Evolutionary conservation across 2,888 invertebrate genomes (phyloP).

Genomic region (Xestia rhomboidea): DNA sequence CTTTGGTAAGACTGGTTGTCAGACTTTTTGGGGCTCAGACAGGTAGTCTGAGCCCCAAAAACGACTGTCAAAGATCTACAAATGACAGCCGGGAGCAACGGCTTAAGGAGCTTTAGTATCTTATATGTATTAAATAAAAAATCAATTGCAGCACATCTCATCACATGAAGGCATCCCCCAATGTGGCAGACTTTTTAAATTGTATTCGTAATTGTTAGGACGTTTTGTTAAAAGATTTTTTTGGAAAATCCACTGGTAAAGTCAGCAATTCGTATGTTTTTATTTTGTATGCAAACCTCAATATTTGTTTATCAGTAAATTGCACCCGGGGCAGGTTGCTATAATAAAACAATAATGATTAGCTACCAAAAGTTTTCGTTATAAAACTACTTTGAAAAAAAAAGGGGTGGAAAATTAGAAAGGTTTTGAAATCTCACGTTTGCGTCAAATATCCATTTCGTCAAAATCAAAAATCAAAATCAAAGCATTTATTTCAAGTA

Average conservation of each 20-base stretch:
- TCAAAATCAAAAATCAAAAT: too few species aligned
- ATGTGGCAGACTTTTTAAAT: not conserved
- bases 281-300: not conserved
- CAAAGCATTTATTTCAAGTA: too few species aligned
- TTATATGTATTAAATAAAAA: too few species aligned
- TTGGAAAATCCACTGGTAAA: not conserved
- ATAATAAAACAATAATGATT: not conserved
- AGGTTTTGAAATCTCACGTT: not conserved
- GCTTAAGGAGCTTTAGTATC: too few species aligned
- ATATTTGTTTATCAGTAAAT: not conserved
- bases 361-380: not conserved
- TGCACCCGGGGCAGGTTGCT: not conserved
- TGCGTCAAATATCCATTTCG: constrained; percentile 17
- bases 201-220: not conserved
- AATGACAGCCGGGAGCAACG: too few species aligned
- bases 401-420: not conserved
- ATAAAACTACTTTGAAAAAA: not conserved
- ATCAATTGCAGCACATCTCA: too few species aligned
- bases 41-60: too few species aligned
- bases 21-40: too few species aligned
- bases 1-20: too few species aligned
- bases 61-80: too few species aligned
- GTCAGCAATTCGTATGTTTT: not conserved
- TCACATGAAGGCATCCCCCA: too few species aligned
- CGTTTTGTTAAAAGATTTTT: not conserved